phyloP scores from a whole-genome alignment of 2,888 invertebrate genomes.

The Deilephila porcellus region DNA sequence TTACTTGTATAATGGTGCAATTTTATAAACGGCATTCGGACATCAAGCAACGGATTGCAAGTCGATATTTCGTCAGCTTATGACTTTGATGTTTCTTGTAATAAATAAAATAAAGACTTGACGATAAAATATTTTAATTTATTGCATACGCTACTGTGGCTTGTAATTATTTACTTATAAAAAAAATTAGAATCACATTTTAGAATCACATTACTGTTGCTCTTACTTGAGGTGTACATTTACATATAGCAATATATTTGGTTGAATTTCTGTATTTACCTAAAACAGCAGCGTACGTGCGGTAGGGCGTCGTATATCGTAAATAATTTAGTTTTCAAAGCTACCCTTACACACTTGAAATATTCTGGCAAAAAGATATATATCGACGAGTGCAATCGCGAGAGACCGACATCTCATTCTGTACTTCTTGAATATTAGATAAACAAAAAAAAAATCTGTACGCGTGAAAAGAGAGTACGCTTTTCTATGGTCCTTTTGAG shows the following conservation, averaged over 20 bases:
- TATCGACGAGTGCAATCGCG: background rate
- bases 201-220: background rate
- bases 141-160: background rate
- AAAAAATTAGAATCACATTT: too few species aligned
- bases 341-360: conserved; percentile 11
- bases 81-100: conserved; percentile 4
- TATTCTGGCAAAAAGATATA: background rate
- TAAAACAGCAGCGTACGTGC: conserved; percentile 16
- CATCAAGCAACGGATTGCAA: conserved; percentile 10
- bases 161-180: too few species aligned
- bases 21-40: conserved; percentile 20
- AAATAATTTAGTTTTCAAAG: conserved; percentile 11
- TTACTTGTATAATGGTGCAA: conserved; percentile 26
- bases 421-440: conserved; percentile 16
- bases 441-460: background rate
- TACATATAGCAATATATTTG: background rate
- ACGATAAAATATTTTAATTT: background rate
- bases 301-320: background rate
- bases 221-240: background rate
- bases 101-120: conserved; percentile 1
- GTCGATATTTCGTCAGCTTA: conserved; percentile 19
- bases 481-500: background rate
- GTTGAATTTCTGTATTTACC: background rate
- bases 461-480: background rate
- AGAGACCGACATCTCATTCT: background rate